Evolutionary conservation across 2,888 invertebrate species (phyloP).

Genomic region (Villa cingulata): DNA sequence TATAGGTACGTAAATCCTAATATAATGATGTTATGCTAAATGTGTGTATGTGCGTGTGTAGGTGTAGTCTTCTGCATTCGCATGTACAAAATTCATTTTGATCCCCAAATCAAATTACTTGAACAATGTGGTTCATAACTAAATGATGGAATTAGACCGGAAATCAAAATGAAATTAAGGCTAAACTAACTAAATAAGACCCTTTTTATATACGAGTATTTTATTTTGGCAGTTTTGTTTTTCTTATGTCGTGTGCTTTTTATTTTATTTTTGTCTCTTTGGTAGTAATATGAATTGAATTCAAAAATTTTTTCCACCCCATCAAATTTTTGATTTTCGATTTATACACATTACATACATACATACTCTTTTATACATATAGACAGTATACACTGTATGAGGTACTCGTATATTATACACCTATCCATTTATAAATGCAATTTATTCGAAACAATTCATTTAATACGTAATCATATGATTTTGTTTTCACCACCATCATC

Average conservation of each 20-base stretch:
- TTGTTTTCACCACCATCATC: neutral
- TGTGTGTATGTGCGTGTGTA: no score
- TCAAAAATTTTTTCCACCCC: neutral
- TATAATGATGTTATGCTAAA: no score
- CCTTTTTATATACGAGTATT: neutral
- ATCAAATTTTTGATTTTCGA: neutral
- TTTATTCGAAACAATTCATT: slow-evolving; percentile 9
- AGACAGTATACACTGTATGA: no score
- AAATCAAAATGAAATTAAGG: slow-evolving; percentile 12
- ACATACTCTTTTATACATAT: no score
- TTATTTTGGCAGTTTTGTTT: neutral
- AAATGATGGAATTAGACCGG: slow-evolving; percentile 11
- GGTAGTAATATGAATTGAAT: no score
- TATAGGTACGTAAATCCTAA: no score
- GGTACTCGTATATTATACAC: no score
- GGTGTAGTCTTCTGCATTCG: no score
- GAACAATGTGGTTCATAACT: neutral
- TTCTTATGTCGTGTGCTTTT: slow-evolving; percentile 1
- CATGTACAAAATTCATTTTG: no score
- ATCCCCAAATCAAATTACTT: neutral
- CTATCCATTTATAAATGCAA: no score
- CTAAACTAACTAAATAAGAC: neutral
- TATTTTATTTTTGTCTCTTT: no score
- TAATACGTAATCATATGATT: slow-evolving; percentile 9
- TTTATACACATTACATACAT: no score